Evolutionary conservation across 1,140 invertebrate species (phyloP), one percentile per base, ranked within the genome.

Genomic region (Microplitis demolitor): DNA sequence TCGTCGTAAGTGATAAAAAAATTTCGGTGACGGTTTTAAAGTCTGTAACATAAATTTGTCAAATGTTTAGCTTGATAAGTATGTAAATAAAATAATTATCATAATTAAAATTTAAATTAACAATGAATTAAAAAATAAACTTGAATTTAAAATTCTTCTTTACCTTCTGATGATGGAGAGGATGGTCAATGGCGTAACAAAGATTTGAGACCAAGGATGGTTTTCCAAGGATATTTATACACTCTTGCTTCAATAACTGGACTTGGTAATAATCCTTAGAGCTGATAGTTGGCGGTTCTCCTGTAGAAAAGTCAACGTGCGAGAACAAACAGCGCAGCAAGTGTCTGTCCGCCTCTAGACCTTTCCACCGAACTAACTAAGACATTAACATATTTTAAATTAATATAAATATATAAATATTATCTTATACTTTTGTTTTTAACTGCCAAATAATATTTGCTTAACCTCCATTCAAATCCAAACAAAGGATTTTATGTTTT

Each of bases 281-380:
- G 77, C 84, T 88, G 75, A 84, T 85, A 75, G 86, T 87, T 66
- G 86, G 88, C 72, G 85, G 83, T 71, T 87, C 84, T 80, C 88
- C 86, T 72, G 90, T 89, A 80, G 87, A 88, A 85, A 91, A 91
- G 81, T 91, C 89, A 79, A 91, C 88, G 80, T 88, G 90, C 79
- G 93, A 94, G 88, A 96, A 94, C 85, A 96, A 91, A 89, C 93
- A 94, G 88, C 93, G 92, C 87, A 95, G 91, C 84, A 94, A 91
- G 90, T 96, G 94, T 88, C 94, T 91, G 88, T 96, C 94, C 87
- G 94, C 93, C 90, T 95, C 94, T 86, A 93, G 90, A 88, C 94
- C 94, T 89, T 94, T 91, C 83, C 91, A 90, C 87, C 90, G 89
- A 74, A 95, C 91, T 87, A 95, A 90, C 94, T 95, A 85, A 16